phyloP scores from a whole-genome alignment of 2,797 vertebrate genomes.

The Tadarida brasiliensis region DNA sequence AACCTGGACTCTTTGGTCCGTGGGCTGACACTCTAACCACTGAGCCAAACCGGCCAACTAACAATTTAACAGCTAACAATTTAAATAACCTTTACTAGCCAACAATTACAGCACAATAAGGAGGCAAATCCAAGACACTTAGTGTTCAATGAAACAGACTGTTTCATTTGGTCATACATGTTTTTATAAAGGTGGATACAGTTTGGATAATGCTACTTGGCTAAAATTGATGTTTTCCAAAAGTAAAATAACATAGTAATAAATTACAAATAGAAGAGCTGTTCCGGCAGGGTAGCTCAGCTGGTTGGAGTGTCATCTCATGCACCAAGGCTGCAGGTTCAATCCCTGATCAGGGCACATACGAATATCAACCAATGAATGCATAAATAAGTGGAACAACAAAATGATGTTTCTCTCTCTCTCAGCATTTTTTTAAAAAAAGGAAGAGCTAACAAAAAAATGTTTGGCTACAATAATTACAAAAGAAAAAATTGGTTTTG shows the following conservation, averaged over 20 bases:
- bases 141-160: background rate
- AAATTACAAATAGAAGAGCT: background rate
- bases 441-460: background rate
- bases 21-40: no score
- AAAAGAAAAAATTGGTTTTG: background rate
- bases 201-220: conserved; percentile 8
- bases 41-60: no score
- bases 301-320: background rate
- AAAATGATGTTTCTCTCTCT: no score
- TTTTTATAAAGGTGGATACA: conserved; percentile 19
- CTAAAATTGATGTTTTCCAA: conserved; percentile 24
- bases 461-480: conserved; percentile 1
- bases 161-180: background rate
- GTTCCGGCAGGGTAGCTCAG: background rate
- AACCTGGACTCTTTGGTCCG: no score
- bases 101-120: background rate
- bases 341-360: background rate
- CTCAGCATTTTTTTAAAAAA: no score
- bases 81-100: background rate
- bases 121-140: background rate
- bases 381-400: no score
- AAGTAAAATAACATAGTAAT: conserved; percentile 29
- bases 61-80: background rate
- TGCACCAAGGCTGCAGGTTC: background rate
- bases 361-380: background rate